Evolutionary conservation across 2,888 invertebrate genomes (phyloP).

Genomic region (Limnephilus lunatus): DNA sequence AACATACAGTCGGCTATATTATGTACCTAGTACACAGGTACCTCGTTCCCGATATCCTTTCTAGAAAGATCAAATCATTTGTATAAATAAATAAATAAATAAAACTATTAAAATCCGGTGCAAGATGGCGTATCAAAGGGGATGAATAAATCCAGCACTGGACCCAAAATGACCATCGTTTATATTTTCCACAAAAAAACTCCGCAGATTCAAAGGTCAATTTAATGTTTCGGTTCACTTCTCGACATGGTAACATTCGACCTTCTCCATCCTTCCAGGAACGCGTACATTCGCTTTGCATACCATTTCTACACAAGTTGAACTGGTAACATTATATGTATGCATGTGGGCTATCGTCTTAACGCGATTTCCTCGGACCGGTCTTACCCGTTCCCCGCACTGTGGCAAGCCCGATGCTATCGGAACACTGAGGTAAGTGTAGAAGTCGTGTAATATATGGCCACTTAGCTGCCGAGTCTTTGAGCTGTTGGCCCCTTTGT

Average conservation of each 20-base stretch:
- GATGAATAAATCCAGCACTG: too few species aligned
- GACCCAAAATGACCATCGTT: neutral
- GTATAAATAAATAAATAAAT: neutral
- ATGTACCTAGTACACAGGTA: neutral
- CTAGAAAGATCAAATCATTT: neutral
- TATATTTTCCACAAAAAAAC: neutral
- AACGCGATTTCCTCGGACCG: constrained; percentile 33
- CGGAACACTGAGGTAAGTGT: neutral
- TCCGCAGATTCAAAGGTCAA: neutral
- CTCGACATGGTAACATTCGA: neutral
- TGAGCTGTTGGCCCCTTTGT: neutral
- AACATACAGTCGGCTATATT: neutral
- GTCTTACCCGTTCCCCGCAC: constrained; percentile 19
- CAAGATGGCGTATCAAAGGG: too few species aligned
- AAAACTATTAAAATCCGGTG: neutral
- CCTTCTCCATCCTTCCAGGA: neutral
- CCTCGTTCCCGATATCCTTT: neutral
- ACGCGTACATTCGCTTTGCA: neutral
- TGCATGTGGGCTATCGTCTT: constrained; percentile 33
- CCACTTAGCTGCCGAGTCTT: neutral
- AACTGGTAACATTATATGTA: neutral
- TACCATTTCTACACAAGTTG: neutral
- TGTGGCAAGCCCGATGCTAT: constrained; percentile 18
- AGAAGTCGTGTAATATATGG: neutral
- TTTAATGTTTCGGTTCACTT: neutral